A percentile compares a stretch with the other conserved stretches of the same genome.
phyloP scores from a whole-genome alignment of 2,888 invertebrate genomes.

The Tigriopus californicus region DNA sequence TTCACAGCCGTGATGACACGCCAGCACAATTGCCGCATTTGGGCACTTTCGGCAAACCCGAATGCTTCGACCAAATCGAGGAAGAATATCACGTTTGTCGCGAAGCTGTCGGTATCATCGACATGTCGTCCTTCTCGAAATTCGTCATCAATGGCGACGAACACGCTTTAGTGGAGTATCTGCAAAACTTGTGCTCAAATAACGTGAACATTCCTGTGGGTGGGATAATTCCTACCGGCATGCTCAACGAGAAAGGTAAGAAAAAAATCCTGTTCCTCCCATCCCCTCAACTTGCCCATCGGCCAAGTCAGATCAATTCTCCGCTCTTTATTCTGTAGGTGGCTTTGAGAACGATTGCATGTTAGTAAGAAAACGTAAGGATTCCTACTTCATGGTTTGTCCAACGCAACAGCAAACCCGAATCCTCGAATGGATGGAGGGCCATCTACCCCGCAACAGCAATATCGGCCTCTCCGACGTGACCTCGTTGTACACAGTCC shows the following conservation, averaged over 20 bases:
- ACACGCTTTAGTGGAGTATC: conserved; percentile 39
- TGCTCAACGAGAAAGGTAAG: conserved; percentile 46
- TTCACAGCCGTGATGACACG: conserved; percentile 34
- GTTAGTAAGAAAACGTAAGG: conserved; percentile 41
- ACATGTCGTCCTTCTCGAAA: conserved; percentile 59
- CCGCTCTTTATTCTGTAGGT: too few relatives aligned
- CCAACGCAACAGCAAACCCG: conserved; percentile 56
- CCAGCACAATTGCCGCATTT: conserved; percentile 35
- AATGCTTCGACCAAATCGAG: conserved; percentile 43
- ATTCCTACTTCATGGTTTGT: conserved; percentile 51
- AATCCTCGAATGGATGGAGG: conserved; percentile 45
- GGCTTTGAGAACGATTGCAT: conserved; percentile 52
- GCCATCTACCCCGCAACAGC: conserved; percentile 40
- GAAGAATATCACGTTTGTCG: conserved; percentile 52
- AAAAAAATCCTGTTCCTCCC: too few relatives aligned
- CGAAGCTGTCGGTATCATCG: conserved; percentile 54
- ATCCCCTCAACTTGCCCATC: too few relatives aligned
- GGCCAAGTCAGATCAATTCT: too few relatives aligned
- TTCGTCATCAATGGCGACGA: conserved; percentile 47
- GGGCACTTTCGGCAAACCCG: conserved; percentile 46
- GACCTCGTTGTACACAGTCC: conserved; percentile 50
- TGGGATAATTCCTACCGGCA: conserved; percentile 45
- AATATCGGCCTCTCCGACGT: conserved; percentile 44
- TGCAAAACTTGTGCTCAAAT: conserved; percentile 46
- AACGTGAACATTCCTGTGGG: conserved; percentile 44